phyloP scores from a whole-genome alignment of 2,797 vertebrate genomes.

The Nothura maculosa region DNA sequence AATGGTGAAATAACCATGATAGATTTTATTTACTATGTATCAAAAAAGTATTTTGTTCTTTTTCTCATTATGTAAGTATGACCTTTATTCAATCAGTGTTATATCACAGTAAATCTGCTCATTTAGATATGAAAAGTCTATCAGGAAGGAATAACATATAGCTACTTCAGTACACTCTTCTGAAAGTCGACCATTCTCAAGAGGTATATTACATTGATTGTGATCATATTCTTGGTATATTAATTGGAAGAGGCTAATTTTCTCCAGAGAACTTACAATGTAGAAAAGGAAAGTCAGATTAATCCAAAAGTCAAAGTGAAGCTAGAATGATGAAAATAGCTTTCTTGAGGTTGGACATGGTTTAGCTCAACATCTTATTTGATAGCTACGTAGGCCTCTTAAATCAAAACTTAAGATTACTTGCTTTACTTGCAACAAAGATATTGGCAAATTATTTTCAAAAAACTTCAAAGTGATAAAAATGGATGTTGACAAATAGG shows the following conservation, averaged over 20 bases:
- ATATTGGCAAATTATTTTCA: background rate
- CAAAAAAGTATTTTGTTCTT: background rate
- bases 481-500: background rate
- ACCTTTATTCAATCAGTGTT: background rate
- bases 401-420: background rate
- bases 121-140: background rate
- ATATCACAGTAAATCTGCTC: background rate
- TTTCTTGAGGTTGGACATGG: background rate
- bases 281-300: background rate
- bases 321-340: background rate
- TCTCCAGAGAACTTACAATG: background rate
- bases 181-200: background rate
- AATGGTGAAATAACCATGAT: background rate
- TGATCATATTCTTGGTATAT: background rate
- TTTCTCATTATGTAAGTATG: background rate
- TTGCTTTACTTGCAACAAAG: background rate
- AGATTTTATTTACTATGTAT: background rate
- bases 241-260: background rate
- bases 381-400: background rate
- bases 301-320: too few relatives aligned
- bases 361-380: background rate
- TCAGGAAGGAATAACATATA: background rate
- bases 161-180: background rate
- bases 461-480: background rate
- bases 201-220: background rate